phyloP scores from a whole-genome alignment of 2,113 vertebrate genomes.

The Lophochroa leadbeateri region DNA sequence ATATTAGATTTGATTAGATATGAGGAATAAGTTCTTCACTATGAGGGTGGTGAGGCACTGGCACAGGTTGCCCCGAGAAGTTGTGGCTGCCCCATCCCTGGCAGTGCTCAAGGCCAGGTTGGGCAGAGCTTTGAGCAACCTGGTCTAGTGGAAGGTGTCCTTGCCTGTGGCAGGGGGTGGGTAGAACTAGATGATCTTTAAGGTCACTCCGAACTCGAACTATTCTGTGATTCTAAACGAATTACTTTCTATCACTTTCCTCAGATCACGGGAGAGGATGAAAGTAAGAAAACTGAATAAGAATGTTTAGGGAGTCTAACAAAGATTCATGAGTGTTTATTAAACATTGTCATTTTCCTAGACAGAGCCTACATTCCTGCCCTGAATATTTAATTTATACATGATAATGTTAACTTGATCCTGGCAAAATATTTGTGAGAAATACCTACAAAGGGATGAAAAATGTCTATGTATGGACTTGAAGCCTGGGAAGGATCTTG shows the following conservation, averaged over 20 bases:
- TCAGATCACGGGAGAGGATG: fast-evolving
- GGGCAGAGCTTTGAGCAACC: background rate
- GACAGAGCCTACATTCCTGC: fast-evolving
- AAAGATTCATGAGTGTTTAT: background rate
- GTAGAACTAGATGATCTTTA: background rate
- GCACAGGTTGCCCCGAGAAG: background rate
- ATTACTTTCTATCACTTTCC: too few relatives aligned
- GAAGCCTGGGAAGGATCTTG: background rate
- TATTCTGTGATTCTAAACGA: background rate
- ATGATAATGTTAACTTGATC: background rate
- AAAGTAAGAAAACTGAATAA: background rate
- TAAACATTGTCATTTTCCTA: too few relatives aligned
- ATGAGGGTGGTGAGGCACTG: background rate
- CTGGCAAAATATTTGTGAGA: too few relatives aligned
- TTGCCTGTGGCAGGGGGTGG: background rate
- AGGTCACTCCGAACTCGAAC: background rate
- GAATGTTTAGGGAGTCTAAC: background rate
- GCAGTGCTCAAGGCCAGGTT: background rate
- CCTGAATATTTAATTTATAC: background rate
- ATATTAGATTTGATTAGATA: background rate
- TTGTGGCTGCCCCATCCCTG: background rate
- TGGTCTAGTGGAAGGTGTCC: background rate
- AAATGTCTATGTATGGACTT: fast-evolving
- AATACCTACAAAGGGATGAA: fast-evolving
- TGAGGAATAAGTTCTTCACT: background rate